Percentiles rank a stretch among this genome's conserved stretches.
These are phyloP conservation scores for Eptatretus burgeri DNA, from an alignment of 2,113 vertebrate genomes.

Conservation along the genomic window DNA sequence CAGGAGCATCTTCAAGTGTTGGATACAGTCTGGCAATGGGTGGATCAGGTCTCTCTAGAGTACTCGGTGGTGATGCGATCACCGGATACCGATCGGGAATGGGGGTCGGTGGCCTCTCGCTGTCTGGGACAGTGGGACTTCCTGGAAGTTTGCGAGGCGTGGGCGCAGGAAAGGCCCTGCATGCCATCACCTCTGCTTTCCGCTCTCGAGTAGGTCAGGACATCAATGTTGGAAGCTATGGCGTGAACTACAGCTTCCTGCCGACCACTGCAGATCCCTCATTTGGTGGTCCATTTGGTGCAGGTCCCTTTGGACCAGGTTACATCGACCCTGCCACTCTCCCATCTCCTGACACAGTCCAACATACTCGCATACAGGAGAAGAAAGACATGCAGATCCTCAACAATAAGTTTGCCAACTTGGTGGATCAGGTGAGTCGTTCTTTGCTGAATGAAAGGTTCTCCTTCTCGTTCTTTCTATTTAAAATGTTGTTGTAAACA, in stretches of 20 bases:
- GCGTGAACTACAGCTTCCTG: conserved; percentile 15
- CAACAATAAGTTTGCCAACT: conserved; percentile 16
- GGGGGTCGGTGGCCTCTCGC: no score
- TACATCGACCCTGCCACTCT: conserved; percentile 16
- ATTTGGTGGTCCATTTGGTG: background rate
- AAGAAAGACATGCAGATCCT: conserved; percentile 17
- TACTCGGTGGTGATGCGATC: background rate
- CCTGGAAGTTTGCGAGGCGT: conserved; percentile 9
- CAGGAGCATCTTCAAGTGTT: background rate
- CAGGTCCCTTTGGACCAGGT: conserved; percentile 10
- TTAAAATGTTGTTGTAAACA: no score
- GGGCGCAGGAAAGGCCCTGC: conserved; percentile 9
- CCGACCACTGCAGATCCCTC: conserved; percentile 8
- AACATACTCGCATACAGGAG: conserved; percentile 14
- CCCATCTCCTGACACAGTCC: conserved; percentile 15
- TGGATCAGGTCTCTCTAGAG: background rate
- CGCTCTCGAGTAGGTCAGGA: conserved; percentile 13
- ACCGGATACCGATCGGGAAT: background rate
- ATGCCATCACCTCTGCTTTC: conserved; percentile 12
- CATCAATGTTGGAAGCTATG: conserved; percentile 18
- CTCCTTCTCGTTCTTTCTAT: no score
- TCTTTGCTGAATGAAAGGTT: no score
- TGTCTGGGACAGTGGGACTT: background rate
- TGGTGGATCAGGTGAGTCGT: conserved; percentile 15
- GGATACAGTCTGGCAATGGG: conserved; percentile 11